Base-by-base conservation (phyloP, 1,140 invertebrate species). In the Drosophila nannoptera region DNA sequence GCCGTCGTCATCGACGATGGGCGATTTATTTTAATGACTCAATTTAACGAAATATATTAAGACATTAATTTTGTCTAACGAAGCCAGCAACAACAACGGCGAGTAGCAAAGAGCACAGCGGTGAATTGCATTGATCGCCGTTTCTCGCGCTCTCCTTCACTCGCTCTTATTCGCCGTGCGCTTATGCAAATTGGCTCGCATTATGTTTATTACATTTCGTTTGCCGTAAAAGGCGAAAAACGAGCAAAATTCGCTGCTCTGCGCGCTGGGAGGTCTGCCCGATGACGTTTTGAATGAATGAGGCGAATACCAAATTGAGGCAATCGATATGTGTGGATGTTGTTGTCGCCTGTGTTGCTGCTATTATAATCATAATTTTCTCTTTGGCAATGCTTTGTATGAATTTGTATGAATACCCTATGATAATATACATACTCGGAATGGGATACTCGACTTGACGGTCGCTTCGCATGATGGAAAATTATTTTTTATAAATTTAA, bases 21-120 rank as follows among this genome's bases (percentile, higher is more conserved):
- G 73, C 84, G 83, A 87, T 87, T 87, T 87, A 87, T 87, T 87
- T 87, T 87, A 87, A 87, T 87, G 83, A 87, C 83, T 87, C 83
- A 87, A 87, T 87, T 87, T 88, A 87, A 80, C 70, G 84, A 88
- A 87, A 87, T 88, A 86, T 88, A 87, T 86, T 86, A 87, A 87
- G 84, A 80, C 84, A 87, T 87, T 83, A 87, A 87, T 86, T 77
- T 86, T 75, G 76, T 86, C 80, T 80, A 87, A 87, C 75, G 64
- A 86, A 87, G 77, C 75, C 56, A 60, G 35, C 36, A 68, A 60
- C 60, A 54, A 53, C 31, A 52, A 49, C 59, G 22, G 22, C 22
- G 3, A 59, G 62, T 29, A 50, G 16, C 36, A 38, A 32, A 40
- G 29, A 50, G 16, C 36, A 38, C 22, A 40, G 29, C 48, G 33